Evolutionary conservation across 2,113 vertebrate genomes (phyloP).

Genomic region (Ammodytes marinus): DNA sequence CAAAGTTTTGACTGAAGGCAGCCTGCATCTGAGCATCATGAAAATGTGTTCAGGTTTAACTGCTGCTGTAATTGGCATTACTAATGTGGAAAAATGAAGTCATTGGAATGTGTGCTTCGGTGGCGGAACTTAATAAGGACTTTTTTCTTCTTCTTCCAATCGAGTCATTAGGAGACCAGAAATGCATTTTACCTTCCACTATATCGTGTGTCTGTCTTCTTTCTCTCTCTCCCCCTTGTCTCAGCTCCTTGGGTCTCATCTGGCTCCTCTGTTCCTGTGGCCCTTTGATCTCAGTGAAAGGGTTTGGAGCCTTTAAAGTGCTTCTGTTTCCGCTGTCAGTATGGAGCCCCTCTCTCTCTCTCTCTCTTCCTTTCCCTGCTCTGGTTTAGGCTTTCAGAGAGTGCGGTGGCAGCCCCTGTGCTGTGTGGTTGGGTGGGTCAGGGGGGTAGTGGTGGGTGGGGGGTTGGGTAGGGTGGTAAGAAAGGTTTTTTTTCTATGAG

Average conservation of each 20-base stretch:
- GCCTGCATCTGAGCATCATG: neutral
- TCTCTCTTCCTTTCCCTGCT: slow-evolving; percentile 44
- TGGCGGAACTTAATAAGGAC: slow-evolving; percentile 47
- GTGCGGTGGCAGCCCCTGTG: slow-evolving; percentile 58
- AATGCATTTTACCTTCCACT: slow-evolving; percentile 37
- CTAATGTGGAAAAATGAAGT: slow-evolving; percentile 40
- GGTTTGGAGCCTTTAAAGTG: slow-evolving; percentile 83
- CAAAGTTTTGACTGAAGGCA: neutral
- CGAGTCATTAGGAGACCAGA: slow-evolving; percentile 29
- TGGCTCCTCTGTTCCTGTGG: slow-evolving; percentile 76
- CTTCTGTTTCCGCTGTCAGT: slow-evolving; percentile 81
- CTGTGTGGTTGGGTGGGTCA: slow-evolving; percentile 63
- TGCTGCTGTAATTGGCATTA: slow-evolving; percentile 19
- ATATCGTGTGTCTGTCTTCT: slow-evolving; percentile 42
- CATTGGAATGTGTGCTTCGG: slow-evolving; percentile 27
- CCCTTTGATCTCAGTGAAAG: slow-evolving; percentile 84
- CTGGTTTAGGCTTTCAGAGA: slow-evolving; percentile 69
- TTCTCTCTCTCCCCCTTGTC: slow-evolving; percentile 51
- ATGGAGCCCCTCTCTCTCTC: slow-evolving; percentile 74
- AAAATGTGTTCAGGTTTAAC: neutral
- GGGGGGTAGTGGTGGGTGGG: neutral
- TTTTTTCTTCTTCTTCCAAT: slow-evolving; percentile 12
- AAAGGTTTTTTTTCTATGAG: slow-evolving; percentile 42
- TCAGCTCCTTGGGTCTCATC: slow-evolving; percentile 68
- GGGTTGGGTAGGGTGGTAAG: neutral